Conservation (phyloP, 2,797 vertebrate species). For the Sternarchorhynchus goeldii region DNA sequence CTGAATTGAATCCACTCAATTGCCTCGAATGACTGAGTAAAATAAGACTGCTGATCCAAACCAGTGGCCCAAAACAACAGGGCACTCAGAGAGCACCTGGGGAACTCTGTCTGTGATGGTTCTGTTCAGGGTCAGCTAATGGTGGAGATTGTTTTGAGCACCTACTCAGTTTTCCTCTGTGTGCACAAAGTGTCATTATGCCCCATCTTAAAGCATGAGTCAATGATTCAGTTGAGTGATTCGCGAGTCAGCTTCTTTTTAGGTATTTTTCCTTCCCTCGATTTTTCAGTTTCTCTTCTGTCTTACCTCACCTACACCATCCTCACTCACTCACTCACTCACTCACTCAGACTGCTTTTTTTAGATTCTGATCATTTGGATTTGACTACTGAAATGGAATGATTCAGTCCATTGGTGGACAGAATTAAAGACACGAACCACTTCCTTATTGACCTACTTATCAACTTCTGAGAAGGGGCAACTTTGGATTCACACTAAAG, state of each 20-base stretch:
- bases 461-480: conserved; percentile 27
- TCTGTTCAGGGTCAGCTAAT: conserved; percentile 25
- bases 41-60: conserved; percentile 9
- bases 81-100: conserved; percentile 70
- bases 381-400: conserved; percentile 48
- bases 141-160: conserved; percentile 69
- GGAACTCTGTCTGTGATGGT: conserved; percentile 56
- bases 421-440: conserved; percentile 54
- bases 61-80: conserved; percentile 36
- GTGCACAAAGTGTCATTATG: conserved; percentile 76
- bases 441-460: conserved; percentile 60
- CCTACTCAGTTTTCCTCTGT: conserved; percentile 65
- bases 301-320: too few relatives aligned
- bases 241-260: conserved; percentile 60
- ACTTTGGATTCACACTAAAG: conserved; percentile 36
- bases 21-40: conserved; percentile 7
- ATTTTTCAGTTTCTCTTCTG: conserved; percentile 5
- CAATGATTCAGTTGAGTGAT: conserved; percentile 74
- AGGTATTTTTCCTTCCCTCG: not conserved
- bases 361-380: conserved; percentile 45
- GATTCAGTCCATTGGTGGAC: conserved; percentile 53
- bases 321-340: not conserved
- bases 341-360: conserved; percentile 15
- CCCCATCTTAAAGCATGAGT: conserved; percentile 70
- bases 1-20: not conserved